These are phyloP conservation scores for Sebastes kiyomatsui DNA, from an alignment of 2,797 vertebrate species.

Conservation along the genomic window DNA sequence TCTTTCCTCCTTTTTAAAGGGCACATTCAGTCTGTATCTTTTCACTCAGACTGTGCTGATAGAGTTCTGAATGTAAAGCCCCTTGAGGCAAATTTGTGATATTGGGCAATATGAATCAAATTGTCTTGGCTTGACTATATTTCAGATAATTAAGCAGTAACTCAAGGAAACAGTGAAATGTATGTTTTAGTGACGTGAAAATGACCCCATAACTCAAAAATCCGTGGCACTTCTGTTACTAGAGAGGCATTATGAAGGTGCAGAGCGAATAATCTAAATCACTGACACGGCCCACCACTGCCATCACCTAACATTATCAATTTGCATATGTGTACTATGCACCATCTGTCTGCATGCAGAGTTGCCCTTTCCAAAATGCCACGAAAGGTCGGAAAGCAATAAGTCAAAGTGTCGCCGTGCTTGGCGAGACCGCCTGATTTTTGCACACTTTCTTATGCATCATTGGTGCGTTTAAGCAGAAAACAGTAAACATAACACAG, in stretches of 20 bases:
- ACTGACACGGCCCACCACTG: not conserved
- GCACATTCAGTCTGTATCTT: not conserved
- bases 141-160: not conserved
- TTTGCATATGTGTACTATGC: constrained; percentile 58
- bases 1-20: not conserved
- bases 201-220: not conserved
- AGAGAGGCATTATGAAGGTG: not conserved
- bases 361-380: constrained; percentile 73
- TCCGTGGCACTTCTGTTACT: not conserved
- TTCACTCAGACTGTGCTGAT: not conserved
- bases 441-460: constrained; percentile 30
- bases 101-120: not conserved
- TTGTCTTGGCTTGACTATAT: not conserved
- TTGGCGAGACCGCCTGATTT: constrained; percentile 18
- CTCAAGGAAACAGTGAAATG: not conserved
- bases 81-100: not conserved
- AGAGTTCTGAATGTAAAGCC: not conserved
- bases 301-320: constrained; percentile 45
- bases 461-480: constrained; percentile 5
- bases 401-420: constrained; percentile 43
- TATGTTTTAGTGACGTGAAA: not conserved
- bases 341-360: constrained; percentile 61
- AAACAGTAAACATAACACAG: constrained; percentile 38
- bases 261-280: constrained; percentile 32
- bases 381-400: constrained; percentile 68